Evolutionary conservation across 2,888 invertebrate genomes (phyloP).

Genomic region (Gymnocheta viridis): DNA sequence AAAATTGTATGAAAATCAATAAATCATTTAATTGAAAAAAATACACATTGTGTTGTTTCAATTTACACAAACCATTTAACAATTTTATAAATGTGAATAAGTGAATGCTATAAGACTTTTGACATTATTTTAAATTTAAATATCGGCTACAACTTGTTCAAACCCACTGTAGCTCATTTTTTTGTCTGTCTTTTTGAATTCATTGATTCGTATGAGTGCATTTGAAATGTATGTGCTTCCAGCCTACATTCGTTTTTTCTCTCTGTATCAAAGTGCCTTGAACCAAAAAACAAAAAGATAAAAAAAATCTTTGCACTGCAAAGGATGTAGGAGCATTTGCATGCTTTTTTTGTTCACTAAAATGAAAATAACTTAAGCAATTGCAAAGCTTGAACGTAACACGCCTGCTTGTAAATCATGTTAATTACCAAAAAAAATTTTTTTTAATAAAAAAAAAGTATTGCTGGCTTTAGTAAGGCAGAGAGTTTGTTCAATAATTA

Average conservation of each 20-base stretch:
- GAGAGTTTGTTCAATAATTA: neutral
- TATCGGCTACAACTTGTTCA: slow-evolving; percentile 1
- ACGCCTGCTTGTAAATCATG: slow-evolving; percentile 48
- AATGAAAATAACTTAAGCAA: neutral
- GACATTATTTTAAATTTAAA: neutral
- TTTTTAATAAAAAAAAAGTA: neutral
- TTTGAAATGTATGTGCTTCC: slow-evolving; percentile 28
- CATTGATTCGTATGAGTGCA: slow-evolving; percentile 51
- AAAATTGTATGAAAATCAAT: slow-evolving; percentile 39
- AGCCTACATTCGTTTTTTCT: slow-evolving; percentile 15
- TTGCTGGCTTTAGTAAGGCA: neutral
- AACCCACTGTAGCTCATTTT: slow-evolving; percentile 30
- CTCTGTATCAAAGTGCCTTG: neutral
- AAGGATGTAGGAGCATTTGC: slow-evolving; percentile 56
- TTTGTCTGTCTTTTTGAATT: slow-evolving; percentile 3
- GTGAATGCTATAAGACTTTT: neutral
- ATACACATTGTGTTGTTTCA: neutral
- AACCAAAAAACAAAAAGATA: too few species aligned
- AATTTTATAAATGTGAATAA: slow-evolving; percentile 9
- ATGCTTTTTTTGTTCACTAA: neutral
- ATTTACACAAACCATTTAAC: slow-evolving; percentile 36
- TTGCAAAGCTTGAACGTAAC: neutral
- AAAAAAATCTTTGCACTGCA: slow-evolving; percentile 12
- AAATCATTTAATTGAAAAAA: slow-evolving; percentile 52
- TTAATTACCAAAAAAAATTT: slow-evolving; percentile 44